Percentiles rank a stretch among this genome's conserved stretches.
These are phyloP conservation scores for Drosophila tanythrix DNA, from an alignment of 2,888 invertebrate genomes.

Conservation along the genomic window DNA sequence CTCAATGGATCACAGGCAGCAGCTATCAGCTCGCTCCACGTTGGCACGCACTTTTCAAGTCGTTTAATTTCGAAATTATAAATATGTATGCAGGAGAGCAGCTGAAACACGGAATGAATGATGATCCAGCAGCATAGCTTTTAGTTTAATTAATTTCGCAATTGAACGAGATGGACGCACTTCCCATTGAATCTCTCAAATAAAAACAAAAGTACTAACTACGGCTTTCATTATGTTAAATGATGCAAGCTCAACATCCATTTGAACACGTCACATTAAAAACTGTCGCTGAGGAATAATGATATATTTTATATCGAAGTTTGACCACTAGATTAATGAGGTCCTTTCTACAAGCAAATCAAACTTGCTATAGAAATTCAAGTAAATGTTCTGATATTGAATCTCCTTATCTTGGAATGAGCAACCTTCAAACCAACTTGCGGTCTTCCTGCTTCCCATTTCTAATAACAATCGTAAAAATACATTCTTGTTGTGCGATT, in stretches of 20 bases:
- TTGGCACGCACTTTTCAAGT: conserved; percentile 57
- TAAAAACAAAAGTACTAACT: background rate
- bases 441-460: background rate
- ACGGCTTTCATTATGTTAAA: background rate
- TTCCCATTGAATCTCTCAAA: background rate
- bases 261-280: background rate
- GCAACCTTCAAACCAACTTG: background rate
- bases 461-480: background rate
- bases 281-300: background rate
- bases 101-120: conserved; percentile 60
- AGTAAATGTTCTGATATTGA: background rate
- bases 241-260: background rate
- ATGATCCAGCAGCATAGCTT: conserved; percentile 62
- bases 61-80: conserved; percentile 77
- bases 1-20: conserved; percentile 69
- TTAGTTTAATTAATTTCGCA: conserved; percentile 69
- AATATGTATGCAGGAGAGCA: conserved; percentile 52
- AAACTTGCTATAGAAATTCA: background rate
- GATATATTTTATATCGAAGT: background rate
- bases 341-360: background rate
- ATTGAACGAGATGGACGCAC: conserved; percentile 13
- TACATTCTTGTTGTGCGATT: background rate
- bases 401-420: background rate
- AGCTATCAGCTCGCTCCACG: conserved; percentile 3
- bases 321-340: background rate